Percentiles rank a stretch among this genome's conserved stretches.
These are phyloP conservation scores for Eupithecia dodoneata DNA, from an alignment of 2,888 invertebrate species.

Conservation along the genomic window DNA sequence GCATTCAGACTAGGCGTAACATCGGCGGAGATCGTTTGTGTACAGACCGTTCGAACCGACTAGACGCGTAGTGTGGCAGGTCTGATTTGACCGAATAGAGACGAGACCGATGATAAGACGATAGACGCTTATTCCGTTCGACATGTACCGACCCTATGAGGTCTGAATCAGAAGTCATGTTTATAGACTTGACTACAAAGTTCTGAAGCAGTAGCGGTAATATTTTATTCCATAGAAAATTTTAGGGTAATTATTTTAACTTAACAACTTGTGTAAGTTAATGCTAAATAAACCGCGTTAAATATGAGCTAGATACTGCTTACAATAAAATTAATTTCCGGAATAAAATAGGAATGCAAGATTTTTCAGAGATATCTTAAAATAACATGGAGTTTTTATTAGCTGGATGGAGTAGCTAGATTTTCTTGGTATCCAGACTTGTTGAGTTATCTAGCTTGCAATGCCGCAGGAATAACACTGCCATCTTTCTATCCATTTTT, in stretches of 20 bases:
- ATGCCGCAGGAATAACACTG: constrained; percentile 25
- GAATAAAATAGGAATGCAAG: constrained; percentile 35
- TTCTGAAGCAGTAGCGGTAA: not conserved
- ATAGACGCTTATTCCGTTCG: no score
- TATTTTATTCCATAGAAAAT: not conserved
- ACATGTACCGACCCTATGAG: no score
- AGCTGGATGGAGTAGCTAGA: not conserved
- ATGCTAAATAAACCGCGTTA: not conserved
- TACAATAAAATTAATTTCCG: not conserved
- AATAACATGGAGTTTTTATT: not conserved
- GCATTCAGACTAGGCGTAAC: no score
- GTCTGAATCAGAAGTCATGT: no score
- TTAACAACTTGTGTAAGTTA: not conserved
- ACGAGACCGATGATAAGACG: no score
- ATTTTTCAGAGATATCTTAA: constrained; percentile 17
- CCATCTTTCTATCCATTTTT: not conserved
- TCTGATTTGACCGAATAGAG: no score
- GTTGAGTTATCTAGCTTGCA: constrained; percentile 20
- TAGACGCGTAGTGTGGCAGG: no score
- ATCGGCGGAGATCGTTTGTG: no score
- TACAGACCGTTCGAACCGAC: no score
- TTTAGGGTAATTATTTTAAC: not conserved
- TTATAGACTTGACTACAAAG: not conserved
- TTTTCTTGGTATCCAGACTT: not conserved
- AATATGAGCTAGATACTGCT: not conserved